Conservation (phyloP, 2,113 vertebrate species). For the Aleadryas rufinucha region DNA sequence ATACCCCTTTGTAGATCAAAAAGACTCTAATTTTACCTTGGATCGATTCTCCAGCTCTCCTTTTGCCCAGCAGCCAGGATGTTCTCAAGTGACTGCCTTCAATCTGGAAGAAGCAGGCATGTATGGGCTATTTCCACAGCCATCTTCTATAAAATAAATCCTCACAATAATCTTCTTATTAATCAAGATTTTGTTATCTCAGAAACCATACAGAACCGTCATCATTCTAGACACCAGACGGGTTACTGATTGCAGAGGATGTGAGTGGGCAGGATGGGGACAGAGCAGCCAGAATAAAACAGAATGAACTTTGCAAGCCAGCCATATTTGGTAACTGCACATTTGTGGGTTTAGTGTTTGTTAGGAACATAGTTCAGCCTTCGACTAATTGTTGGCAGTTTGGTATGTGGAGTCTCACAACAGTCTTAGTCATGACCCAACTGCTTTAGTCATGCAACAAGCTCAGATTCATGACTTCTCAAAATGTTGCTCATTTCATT, state of each 20-base stretch:
- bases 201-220: background rate
- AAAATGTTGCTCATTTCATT: background rate
- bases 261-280: slow-evolving; percentile 10
- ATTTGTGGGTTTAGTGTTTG: background rate
- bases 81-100: background rate
- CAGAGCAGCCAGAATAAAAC: background rate
- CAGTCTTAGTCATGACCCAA: slow-evolving; percentile 12
- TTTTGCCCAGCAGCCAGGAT: background rate
- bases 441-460: background rate
- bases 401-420: background rate
- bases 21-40: background rate
- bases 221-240: background rate
- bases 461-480: background rate
- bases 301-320: slow-evolving; percentile 12
- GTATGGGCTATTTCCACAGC: background rate
- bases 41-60: background rate
- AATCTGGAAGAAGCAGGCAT: background rate
- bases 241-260: background rate
- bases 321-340: background rate
- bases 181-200: background rate
- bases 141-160: background rate
- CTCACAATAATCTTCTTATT: background rate
- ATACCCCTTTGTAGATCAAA: background rate
- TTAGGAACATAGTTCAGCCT: background rate
- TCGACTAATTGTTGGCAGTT: background rate